phyloP scores from a whole-genome alignment of 2,113 vertebrate species.

The Xyliphius kryptos region DNA sequence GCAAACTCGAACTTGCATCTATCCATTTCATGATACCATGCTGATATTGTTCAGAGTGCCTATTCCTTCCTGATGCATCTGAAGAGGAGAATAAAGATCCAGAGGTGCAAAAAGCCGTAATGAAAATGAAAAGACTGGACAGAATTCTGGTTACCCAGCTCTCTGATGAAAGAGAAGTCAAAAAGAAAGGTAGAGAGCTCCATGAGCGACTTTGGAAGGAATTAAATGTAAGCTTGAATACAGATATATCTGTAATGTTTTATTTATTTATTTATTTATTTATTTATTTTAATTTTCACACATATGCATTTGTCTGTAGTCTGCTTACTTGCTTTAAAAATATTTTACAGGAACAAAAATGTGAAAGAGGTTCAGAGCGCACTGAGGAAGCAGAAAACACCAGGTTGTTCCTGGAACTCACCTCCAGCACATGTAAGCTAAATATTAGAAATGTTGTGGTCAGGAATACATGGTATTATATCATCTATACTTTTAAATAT shows the following conservation, averaged over 20 bases:
- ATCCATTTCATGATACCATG: no score
- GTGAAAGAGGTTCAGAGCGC: conserved; percentile 50
- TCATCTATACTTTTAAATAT: no score
- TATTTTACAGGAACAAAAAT: conserved; percentile 37
- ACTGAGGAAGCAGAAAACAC: conserved; percentile 75
- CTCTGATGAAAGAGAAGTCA: conserved; percentile 68
- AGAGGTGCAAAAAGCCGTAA: conserved; percentile 68
- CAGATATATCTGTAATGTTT: no score
- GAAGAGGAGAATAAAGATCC: conserved; percentile 53
- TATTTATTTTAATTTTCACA: no score
- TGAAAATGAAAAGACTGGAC: conserved; percentile 78
- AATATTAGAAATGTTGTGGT: background rate
- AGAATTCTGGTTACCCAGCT: conserved; percentile 62
- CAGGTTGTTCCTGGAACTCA: conserved; percentile 69
- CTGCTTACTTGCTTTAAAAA: no score
- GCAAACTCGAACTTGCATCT: no score
- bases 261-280: no score
- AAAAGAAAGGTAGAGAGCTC: conserved; percentile 68
- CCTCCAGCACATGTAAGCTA: conserved; percentile 50
- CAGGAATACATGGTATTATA: no score
- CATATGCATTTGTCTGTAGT: no score
- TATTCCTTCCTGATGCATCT: conserved; percentile 16
- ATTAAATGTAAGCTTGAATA: conserved; percentile 63
- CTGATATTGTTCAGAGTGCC: conserved; percentile 20
- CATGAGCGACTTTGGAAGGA: conserved; percentile 74